Percentiles rank a stretch among this genome's conserved stretches.
Evolutionary conservation across 2,113 vertebrate genomes (phyloP).

Genomic region (Rhipidura dahli): DNA sequence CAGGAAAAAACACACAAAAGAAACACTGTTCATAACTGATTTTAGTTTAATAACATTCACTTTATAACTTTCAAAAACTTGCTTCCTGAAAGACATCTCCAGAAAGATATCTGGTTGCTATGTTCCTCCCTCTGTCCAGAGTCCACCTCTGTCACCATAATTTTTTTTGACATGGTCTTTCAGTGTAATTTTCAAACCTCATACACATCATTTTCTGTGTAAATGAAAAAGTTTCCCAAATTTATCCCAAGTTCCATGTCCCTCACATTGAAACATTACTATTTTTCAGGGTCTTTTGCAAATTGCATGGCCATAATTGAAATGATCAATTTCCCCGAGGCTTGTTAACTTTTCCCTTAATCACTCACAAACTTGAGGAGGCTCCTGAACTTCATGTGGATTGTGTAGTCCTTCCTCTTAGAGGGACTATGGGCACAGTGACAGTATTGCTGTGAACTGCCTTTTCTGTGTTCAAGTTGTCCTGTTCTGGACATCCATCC

Average conservation of each 20-base stretch:
- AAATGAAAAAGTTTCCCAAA: neutral
- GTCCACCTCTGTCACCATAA: neutral
- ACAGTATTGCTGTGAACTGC: neutral
- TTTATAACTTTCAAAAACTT: neutral
- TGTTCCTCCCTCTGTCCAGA: neutral
- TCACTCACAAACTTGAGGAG: neutral
- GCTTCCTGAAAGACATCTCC: neutral
- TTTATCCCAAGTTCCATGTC: neutral
- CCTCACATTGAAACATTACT: neutral
- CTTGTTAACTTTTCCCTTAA: neutral
- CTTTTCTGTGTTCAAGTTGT: neutral
- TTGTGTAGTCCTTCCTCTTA: neutral
- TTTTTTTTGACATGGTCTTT: neutral
- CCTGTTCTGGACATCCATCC: neutral
- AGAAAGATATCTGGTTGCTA: neutral
- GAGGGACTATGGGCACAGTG: too few relatives aligned
- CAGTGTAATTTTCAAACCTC: neutral
- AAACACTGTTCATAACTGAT: neutral
- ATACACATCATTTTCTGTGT: neutral
- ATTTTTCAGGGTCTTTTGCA: neutral
- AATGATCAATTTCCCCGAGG: neutral
- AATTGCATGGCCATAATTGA: neutral
- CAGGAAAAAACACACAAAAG: neutral
- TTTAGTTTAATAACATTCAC: neutral
- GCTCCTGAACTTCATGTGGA: neutral